Base-by-base conservation (phyloP, 2,888 invertebrate genomes). In the Odontocolon sp. region DNA sequence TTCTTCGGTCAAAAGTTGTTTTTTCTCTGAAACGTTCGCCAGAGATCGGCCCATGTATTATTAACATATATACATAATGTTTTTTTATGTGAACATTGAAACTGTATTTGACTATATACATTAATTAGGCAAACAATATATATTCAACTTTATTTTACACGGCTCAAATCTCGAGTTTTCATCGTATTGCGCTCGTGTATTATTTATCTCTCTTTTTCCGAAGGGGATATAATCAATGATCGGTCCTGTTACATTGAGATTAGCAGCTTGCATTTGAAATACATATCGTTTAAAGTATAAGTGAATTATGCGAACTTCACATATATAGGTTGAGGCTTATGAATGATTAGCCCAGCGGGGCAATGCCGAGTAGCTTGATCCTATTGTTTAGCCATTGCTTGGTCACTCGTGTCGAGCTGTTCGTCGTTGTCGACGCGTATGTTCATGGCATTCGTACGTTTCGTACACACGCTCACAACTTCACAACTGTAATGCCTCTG, bases 101-200 rank as follows among this genome's bases (percentile, higher is more conserved):
- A 71, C 36, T 70, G 70, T 6, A 31, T 6, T 2, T n/a, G 1
- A 33, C 14, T 56, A 33, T 47, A 38, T 14, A 23, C 71, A 67
- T 33, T 18, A 71, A 54, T 47, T 66, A 76, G 69, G 59, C 69
- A 57, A 56, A 33, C 52, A 69, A 69, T 54, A 68, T 78, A 18
- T 56, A 75, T 66, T 66, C 54, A 71, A 67, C 28, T 71, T 76
- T 71, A 79, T 79, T 72, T 52, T 66, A 68, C 64, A 74, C 33
- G 45, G 36, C 52, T 72, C 54, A 18, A 31, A 54, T 33, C 36
- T n/a, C n/a, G n/a, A n/a, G n/a, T n/a, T n/a, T n/a, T n/a, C n/a
- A n/a, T n/a, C n/a, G n/a, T n/a, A n/a, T n/a, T n/a, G n/a, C n/a
- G n/a, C n/a, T n/a, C n/a, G n/a, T n/a, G n/a, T n/a, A n/a, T n/a